These are phyloP conservation scores for Chlorops oryzae DNA, from an alignment of 1,140 invertebrate species.

Conservation along the genomic window DNA sequence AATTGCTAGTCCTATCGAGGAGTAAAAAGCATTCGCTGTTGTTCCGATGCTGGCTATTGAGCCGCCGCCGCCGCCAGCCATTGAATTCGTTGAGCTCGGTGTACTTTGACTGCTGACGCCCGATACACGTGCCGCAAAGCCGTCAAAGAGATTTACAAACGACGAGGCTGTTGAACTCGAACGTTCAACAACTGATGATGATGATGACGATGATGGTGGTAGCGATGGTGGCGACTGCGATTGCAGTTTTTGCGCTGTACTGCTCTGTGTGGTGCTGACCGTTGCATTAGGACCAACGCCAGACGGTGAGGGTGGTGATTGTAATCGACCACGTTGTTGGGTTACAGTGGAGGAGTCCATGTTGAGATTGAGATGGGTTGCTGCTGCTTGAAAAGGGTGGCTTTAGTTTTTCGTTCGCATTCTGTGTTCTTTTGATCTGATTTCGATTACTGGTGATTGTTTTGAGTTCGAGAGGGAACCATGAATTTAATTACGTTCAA, in stretches of 20 bases:
- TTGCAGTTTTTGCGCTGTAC: slow-evolving; percentile 1
- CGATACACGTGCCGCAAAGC: slow-evolving; percentile 31
- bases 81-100: slow-evolving; percentile 32
- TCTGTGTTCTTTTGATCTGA: no score
- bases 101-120: slow-evolving; percentile 34
- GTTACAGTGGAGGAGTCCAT: slow-evolving; percentile 23
- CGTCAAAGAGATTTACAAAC: slow-evolving; percentile 38
- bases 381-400: no score
- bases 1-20: slow-evolving; percentile 38
- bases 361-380: slow-evolving; percentile 23
- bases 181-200: slow-evolving; percentile 18
- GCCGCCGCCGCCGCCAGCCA: slow-evolving; percentile 20
- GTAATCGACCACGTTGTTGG: slow-evolving; percentile 21
- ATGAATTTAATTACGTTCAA: no score
- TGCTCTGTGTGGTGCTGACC: slow-evolving; percentile 6
- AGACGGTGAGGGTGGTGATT: slow-evolving; percentile 13
- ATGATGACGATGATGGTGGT: slow-evolving; percentile 2
- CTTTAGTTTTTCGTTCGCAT: no score
- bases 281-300: slow-evolving; percentile 15
- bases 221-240: background rate
- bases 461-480: no score
- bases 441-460: no score
- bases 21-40: slow-evolving; percentile 39
- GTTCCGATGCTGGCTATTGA: slow-evolving; percentile 31
- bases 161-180: slow-evolving; percentile 37